Percentiles rank a stretch among this genome's conserved stretches.
phyloP scores from a whole-genome alignment of 2,888 invertebrate species.

The Geophilus truncorum region DNA sequence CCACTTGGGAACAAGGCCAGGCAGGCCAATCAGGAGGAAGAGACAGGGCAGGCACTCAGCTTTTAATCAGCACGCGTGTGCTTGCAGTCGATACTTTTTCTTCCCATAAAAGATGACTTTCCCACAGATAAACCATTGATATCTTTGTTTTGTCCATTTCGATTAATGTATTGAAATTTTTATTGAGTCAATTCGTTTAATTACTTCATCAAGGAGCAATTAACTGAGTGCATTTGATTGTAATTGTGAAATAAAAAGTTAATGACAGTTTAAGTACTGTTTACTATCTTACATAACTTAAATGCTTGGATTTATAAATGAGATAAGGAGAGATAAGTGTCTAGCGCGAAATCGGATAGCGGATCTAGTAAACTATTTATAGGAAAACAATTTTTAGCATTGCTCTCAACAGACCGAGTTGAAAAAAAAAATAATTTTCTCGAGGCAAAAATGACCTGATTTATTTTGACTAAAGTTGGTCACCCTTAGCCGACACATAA shows the following conservation, averaged over 20 bases:
- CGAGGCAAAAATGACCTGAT: neutral
- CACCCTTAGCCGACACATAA: neutral
- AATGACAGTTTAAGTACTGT: neutral
- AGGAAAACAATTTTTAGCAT: neutral
- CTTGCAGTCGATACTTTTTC: too few relatives aligned
- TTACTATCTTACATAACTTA: neutral
- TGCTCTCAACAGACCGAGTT: too few relatives aligned
- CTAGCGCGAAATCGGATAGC: neutral
- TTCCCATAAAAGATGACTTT: too few relatives aligned
- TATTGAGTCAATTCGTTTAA: neutral
- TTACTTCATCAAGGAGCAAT: neutral
- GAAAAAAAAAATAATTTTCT: neutral
- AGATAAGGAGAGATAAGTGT: neutral
- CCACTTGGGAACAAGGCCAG: conserved; percentile 27
- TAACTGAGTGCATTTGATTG: neutral
- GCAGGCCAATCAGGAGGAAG: conserved; percentile 13
- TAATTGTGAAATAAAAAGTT: neutral
- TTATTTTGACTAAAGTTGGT: neutral
- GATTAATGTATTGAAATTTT: too few relatives aligned
- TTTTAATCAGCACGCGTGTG: neutral
- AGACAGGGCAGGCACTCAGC: neutral
- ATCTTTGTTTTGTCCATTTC: too few relatives aligned
- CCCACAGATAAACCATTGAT: too few relatives aligned
- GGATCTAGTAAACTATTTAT: neutral
- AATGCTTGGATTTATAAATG: neutral